Conservation (phyloP, 37 sponge, comb jelly and placozoan species). For the Theonella swinhoei region DNA sequence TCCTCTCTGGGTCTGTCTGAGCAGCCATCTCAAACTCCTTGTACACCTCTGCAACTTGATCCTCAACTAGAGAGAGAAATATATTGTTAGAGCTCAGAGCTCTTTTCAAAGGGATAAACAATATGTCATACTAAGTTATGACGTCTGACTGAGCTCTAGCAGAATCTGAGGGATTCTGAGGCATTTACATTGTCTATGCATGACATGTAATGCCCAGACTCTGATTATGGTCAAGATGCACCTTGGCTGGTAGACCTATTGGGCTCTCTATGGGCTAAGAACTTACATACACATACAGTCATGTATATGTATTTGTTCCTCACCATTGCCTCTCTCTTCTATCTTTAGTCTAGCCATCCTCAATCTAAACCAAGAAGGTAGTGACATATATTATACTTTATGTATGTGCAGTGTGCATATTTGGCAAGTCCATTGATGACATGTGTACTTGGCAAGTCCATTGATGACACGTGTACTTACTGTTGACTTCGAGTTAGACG, state of each 20-base stretch:
- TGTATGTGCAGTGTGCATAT: too few relatives aligned
- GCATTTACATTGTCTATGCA: not conserved
- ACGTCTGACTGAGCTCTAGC: not conserved
- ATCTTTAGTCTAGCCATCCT: constrained; percentile 19
- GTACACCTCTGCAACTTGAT: constrained; percentile 42
- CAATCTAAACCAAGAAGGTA: constrained; percentile 1
- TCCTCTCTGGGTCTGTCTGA: constrained; percentile 29
- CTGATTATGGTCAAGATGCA: too few relatives aligned
- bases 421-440: too few relatives aligned
- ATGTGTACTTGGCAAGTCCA: too few relatives aligned
- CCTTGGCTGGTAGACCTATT: too few relatives aligned
- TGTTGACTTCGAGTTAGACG: too few relatives aligned
- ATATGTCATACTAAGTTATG: too few relatives aligned
- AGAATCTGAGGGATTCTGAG: not conserved
- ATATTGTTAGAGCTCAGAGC: not conserved
- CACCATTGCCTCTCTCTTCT: not conserved
- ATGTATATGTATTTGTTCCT: constrained; percentile 26
- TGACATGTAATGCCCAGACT: too few relatives aligned
- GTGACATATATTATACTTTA: not conserved
- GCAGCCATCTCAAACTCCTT: constrained; percentile 34
- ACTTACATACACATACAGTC: constrained; percentile 20
- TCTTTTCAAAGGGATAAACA: not conserved
- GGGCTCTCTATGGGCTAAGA: too few relatives aligned
- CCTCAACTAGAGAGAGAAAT: constrained; percentile 47
- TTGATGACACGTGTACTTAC: too few relatives aligned